Evolutionary conservation across 2,888 invertebrate genomes (phyloP), one percentile per base, ranked within the genome.

Genomic region (Epinotia ramella): DNA sequence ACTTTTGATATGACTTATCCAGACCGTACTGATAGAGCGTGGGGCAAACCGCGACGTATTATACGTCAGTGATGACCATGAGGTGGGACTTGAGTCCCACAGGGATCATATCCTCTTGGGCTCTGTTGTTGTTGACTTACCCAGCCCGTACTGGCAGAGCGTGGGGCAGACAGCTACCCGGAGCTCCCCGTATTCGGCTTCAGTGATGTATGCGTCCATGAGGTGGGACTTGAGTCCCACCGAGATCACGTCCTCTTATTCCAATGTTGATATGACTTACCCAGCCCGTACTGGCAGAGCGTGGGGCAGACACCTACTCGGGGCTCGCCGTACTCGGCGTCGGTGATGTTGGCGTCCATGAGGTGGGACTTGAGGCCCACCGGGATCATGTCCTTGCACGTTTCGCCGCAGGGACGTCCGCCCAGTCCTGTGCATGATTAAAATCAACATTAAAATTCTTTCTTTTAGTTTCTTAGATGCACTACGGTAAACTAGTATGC

Each of bases 251-350:
- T 94, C 92, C 49, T 86, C 82, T 33, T 33, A 6, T 0, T 33
- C 33, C 33, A 33, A 5, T n/a, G 56, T 56, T 59, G 24, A 12
- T n/a, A 6, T 7, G 59, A 76, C 85, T 84, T 80, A 94, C 95
- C 96, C 64, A 96, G 88, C 76, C 91, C 91, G 84, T 96, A 95
- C 73, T 89, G 87, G 87, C 96, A 96, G 71, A 96, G 93, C 53
- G 95, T 88, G 0, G 95, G 95, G 81, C 96, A 96, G 73, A 96
- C 95, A 67, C 88, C 88, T 59, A 89, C 89, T 33, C 96, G 85
- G 4, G 95, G 95, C 67, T 88, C 84, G 18, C 95, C 94, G 80
- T 87, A 92, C 72, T 85, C 78, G 0, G 79, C 83, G 57, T 84
- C 83, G n/a, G 89, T 84, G 73, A 79, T 74, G 87, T 87, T 90